Evolutionary conservation across 2,113 vertebrate genomes (phyloP), one percentile per base, ranked within the genome.

Genomic region (Psilopogon haemacephalus): DNA sequence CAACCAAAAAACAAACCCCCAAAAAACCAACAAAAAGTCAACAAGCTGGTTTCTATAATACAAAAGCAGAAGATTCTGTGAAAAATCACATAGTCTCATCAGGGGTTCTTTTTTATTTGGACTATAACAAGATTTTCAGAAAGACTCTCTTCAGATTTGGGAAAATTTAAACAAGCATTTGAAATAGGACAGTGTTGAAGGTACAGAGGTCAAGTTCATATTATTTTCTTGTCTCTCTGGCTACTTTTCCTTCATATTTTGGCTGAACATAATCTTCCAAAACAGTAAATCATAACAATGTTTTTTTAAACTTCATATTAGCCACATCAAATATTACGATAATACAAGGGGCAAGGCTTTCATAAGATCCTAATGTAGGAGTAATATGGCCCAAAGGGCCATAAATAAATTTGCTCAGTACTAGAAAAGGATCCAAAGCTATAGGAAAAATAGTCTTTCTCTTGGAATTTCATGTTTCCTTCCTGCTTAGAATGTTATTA

Each of bases 391-490:
- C 30, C 46, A 8, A 48, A 94, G 86, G 83, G 15, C 68, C 86
- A 88, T 89, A 94, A 95, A 92, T 90, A 90, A 86, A 40, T 68
- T 44, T 82, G 30, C 6, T 93, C 13, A 40, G 69, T 70, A 86
- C 44, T 62, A 95, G 74, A 88, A 76, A 81, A 79, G 75, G 17
- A 82, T 75, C 52, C 1, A 74, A 27, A 27, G 77, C 77, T 78
- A 38, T 5, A 20, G 32, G 24, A 28, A 88, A 75, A 82, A 92
- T 88, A 19, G 13, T 12, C 23, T 72, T 94, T 92, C 42, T 82
- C 35, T 38, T 77, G 54, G 80, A 96, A 96, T 94, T 89, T 93
- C 38, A 69, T 76, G 59, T 91, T 77, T 96, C 44, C 59, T 95
- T 92, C 63, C 69, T 92, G 40, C 86, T 92, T 80, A 56, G 44